Evolutionary conservation across 2,797 vertebrate genomes (phyloP).

Genomic region (Nannoperca obscura): DNA sequence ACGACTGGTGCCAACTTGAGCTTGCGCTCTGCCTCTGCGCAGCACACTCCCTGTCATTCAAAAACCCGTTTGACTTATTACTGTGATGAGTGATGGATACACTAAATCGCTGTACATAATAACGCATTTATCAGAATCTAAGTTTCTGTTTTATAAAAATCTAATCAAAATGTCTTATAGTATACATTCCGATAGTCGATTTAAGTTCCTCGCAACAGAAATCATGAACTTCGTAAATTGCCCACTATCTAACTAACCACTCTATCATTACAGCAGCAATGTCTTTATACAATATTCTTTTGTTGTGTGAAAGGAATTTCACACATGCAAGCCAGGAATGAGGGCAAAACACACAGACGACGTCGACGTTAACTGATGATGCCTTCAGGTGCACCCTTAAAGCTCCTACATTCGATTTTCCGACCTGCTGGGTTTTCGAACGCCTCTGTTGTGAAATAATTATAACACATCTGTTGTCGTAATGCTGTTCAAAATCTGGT

Average conservation of each 20-base stretch:
- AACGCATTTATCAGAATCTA: neutral
- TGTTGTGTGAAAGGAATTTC: slow-evolving; percentile 75
- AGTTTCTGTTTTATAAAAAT: neutral
- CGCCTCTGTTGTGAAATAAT: neutral
- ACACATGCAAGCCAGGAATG: slow-evolving; percentile 70
- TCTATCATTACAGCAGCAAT: slow-evolving; percentile 4
- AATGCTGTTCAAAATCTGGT: neutral
- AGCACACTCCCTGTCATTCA: slow-evolving; percentile 33
- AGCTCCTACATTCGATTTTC: slow-evolving; percentile 15
- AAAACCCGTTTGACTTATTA: neutral
- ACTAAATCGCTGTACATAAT: neutral
- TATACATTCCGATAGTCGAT: neutral
- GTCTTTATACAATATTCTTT: slow-evolving; percentile 52
- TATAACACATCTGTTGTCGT: neutral
- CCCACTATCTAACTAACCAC: neutral
- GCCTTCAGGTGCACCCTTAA: slow-evolving; percentile 49
- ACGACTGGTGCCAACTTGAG: slow-evolving; percentile 64
- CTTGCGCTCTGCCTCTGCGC: slow-evolving; percentile 41
- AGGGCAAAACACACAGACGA: slow-evolving; percentile 53
- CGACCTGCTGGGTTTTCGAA: neutral
- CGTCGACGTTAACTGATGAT: slow-evolving; percentile 44
- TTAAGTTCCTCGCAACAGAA: neutral
- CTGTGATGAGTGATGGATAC: neutral
- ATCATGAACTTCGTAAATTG: neutral
- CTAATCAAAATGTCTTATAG: neutral